Evolutionary conservation across 2,113 vertebrate genomes (phyloP).

Genomic region (Gallinago jamesoni): DNA sequence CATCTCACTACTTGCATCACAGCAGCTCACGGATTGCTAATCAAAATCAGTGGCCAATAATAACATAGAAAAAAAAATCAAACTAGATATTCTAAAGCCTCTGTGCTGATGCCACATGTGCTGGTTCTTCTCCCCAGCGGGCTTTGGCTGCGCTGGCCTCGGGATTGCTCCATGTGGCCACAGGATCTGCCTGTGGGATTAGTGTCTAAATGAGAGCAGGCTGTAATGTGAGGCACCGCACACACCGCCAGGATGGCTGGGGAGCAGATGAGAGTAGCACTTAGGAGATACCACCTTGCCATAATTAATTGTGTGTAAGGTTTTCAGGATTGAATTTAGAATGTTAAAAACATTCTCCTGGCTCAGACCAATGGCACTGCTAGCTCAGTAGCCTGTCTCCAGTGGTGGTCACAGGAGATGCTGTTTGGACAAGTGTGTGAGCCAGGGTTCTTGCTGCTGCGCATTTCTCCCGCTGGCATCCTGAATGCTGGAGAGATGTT

Average conservation of each 20-base stretch:
- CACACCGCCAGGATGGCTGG: background rate
- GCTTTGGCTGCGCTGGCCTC: background rate
- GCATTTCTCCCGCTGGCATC: background rate
- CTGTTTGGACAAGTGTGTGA: background rate
- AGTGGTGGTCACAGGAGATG: background rate
- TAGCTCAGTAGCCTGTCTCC: background rate
- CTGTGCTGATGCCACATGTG: background rate
- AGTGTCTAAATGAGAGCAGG: background rate
- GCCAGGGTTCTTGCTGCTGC: background rate
- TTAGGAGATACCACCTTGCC: background rate
- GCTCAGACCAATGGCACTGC: background rate
- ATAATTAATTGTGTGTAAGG: background rate
- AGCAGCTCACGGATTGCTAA: background rate
- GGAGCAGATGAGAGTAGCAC: background rate
- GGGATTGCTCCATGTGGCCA: background rate
- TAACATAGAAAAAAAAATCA: background rate
- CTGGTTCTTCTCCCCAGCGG: background rate
- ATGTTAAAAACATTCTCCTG: background rate
- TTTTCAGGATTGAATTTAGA: background rate
- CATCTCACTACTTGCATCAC: background rate
- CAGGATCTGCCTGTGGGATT: background rate
- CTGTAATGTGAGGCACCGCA: background rate
- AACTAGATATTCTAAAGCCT: background rate
- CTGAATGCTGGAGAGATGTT: background rate
- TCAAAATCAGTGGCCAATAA: background rate